Base-by-base conservation (phyloP, 2,888 invertebrate genomes). In the Lacanobia wlatinum region DNA sequence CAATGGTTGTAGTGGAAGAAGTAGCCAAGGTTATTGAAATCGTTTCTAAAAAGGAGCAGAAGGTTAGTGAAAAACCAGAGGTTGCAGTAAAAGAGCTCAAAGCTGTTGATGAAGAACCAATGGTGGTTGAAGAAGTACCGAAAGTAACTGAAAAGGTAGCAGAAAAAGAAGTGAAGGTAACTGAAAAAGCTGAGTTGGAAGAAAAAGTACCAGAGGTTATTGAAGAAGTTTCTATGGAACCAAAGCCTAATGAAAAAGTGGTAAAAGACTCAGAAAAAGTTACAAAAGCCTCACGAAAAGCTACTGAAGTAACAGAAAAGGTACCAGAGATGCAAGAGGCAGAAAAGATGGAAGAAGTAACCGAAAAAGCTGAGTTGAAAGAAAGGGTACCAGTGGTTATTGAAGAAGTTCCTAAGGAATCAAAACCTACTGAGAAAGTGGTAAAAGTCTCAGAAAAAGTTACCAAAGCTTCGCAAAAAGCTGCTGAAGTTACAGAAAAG, bases 281-380 rank as follows among this genome's bases (percentile, higher is more conserved):
- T 48, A 21, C 52, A 8, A 18, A 62, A n/a, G 18, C 14, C 14
- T 23, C 50, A 28, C 12, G 65, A 62, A 52, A 70, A 40, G 21
- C 6, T 8, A 0, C 12, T n/a, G 38, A 69, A 34, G 23, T 28
- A 28, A 9, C 28, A 59, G 60, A 73, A 79, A 65, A 55, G 58
- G 23, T 28, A 14, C 34, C 50, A 56, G 76, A 78, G 28, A 76
- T 70, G 80, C 78, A 56, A 69, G 46, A 71, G 21, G 10, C 14
- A 23, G 70, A 73, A 50, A 77, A 72, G 4, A 23, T 14, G 9
- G 74, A 73, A 76, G 76, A 79, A 28, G 52, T 56, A 4, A 61
- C 65, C 16, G 61, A 56, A 61, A 77, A 65, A 72, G 75, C 34
- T 18, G 21, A 21, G n/a, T 1, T 23, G 16, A 52, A n/a, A 18